Base-by-base conservation (phyloP, 2,113 vertebrate genomes). In the Dunckerocampus dactyliophorus region DNA sequence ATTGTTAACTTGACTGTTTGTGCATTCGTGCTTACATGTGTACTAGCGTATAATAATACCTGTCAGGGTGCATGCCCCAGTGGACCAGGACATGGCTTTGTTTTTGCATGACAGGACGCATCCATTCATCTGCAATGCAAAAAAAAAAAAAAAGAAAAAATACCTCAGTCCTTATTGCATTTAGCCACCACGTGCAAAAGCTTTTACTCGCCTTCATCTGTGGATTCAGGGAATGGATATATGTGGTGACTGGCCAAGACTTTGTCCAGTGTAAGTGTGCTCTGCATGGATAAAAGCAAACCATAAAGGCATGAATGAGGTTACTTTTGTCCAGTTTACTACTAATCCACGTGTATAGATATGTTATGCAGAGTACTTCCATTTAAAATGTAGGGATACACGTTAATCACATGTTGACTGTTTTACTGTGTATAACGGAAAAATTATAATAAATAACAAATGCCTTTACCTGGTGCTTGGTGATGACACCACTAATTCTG, bases 71-170 rank as follows among this genome's bases (percentile, higher is more conserved):
- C 77, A 91, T 94, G 15, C 97, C 95, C 97, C 96, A 98, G 7
- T 98, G 96, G 0, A 98, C 94, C 76, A 98, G 84, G 64, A 98
- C 85, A 67, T 96, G 93, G 71, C 93, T 95, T 77, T 95, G 94
- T 64, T 94, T 94, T 46, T 85, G 92, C 92, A 95, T 90, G 51
- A 99, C 92, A 0, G 95, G 95, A 78, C 96, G 92, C 88, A 98
- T 66, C 97, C 96, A 99, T 42, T 98, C 96, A 67, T 95, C 96
- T 97, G 85, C 63, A 91, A 89, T 13, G 52, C 3, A 67, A 8
- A 67, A 17, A 21, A 39, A 1, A 24, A n/a, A 28, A n/a, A 48
- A 45, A n/a, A n/a, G 54, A 9, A 0, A 6, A 48, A 24, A 3
- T 47, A 39, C 16, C 31, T 22, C 53, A 8, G 2, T 12, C 22